Percentiles rank a stretch among this genome's conserved stretches.
Conservation (phyloP, 2,797 vertebrate genomes). For the Hyperoplus lanceolatus region DNA sequence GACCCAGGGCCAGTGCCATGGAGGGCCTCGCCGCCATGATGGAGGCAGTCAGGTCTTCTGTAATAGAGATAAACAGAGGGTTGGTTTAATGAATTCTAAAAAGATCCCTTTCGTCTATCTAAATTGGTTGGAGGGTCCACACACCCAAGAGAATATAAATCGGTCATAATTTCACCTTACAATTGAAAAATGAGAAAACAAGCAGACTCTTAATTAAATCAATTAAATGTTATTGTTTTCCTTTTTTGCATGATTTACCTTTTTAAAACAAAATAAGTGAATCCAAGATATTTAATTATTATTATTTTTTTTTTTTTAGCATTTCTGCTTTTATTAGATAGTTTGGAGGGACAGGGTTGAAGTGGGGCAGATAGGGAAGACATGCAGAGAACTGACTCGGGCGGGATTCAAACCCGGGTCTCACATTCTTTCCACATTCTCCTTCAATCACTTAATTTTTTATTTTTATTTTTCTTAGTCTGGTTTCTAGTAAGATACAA, state of each 20-base stretch:
- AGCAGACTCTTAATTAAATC: no score
- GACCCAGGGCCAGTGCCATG: conserved; percentile 82
- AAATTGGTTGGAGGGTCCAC: no score
- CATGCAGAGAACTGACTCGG: no score
- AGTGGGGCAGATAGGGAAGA: no score
- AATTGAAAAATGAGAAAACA: no score
- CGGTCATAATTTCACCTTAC: no score
- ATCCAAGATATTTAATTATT: neutral
- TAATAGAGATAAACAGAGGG: conserved; percentile 4
- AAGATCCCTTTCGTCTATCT: neutral
- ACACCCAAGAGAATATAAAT: no score
- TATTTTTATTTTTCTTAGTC: neutral
- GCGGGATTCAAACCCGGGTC: no score
- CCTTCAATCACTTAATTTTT: neutral
- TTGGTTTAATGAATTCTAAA: neutral
- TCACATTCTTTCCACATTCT: neutral
- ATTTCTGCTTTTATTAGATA: no score
- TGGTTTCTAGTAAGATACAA: neutral
- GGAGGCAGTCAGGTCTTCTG: conserved; percentile 88
- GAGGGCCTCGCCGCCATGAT: conserved; percentile 87
- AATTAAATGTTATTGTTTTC: no score
- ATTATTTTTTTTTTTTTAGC: no score
- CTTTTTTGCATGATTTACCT: neutral
- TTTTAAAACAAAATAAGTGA: neutral
- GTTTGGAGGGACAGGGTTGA: no score